Conservation (phyloP, 23 tunicate genomes). For the Halocynthia aurantium region DNA sequence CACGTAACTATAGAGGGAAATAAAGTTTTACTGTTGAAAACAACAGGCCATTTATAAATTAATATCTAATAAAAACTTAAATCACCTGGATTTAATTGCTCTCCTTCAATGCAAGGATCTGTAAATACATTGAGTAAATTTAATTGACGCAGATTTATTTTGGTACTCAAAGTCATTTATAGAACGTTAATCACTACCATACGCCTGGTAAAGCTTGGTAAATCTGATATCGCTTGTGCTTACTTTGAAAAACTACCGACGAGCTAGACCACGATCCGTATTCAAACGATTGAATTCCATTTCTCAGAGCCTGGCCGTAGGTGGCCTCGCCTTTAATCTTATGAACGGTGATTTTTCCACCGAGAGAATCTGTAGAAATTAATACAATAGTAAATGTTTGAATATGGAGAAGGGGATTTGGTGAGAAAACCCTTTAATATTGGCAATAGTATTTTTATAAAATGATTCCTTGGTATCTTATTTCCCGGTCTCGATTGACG, state of each 20-base stretch:
- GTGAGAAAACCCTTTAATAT: too few species aligned
- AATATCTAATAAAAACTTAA: too few species aligned
- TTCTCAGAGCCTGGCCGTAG: slow-evolving; percentile 1
- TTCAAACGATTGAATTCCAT: slow-evolving; percentile 16
- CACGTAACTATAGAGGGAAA: slow-evolving; percentile 1
- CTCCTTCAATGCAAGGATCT: slow-evolving; percentile 21
- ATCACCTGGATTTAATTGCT: slow-evolving; percentile 10
- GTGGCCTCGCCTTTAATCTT: slow-evolving; percentile 12
- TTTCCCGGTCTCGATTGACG: too few species aligned
- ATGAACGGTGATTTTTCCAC: slow-evolving; percentile 27
- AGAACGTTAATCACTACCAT: background rate
- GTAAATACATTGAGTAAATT: background rate
- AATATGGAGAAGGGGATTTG: too few species aligned
- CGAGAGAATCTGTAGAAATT: slow-evolving; percentile 25
- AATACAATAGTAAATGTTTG: too few species aligned
- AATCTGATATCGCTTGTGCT: too few species aligned
- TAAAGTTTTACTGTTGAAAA: too few species aligned
- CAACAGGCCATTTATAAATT: too few species aligned
- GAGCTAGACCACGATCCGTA: slow-evolving; percentile 21
- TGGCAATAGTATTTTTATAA: too few species aligned
- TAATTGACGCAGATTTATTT: background rate
- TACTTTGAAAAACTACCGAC: slow-evolving; percentile 25
- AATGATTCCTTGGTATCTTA: too few species aligned
- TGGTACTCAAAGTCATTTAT: background rate
- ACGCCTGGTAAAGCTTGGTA: background rate